Evolutionary conservation across 2,113 vertebrate genomes (phyloP).

Genomic region (Chionodraco myersi): DNA sequence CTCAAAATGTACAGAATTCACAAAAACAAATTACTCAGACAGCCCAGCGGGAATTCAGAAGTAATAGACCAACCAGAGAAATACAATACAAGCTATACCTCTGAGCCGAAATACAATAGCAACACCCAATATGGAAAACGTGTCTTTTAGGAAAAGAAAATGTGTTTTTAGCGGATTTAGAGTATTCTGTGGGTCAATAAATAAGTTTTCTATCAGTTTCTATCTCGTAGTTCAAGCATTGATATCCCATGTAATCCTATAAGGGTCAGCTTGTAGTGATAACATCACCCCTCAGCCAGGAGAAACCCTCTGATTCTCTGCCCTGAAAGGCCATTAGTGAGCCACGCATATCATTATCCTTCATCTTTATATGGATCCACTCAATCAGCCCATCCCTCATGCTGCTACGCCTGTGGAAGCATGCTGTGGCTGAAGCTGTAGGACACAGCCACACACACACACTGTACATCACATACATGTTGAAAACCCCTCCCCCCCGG

Average conservation of each 20-base stretch:
- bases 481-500: conserved; percentile 16
- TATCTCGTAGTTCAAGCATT: conserved; percentile 66
- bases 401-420: conserved; percentile 42
- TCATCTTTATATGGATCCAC: conserved; percentile 63
- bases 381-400: conserved; percentile 56
- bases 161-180: conserved; percentile 3
- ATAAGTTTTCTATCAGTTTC: conserved; percentile 33
- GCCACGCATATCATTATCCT: conserved; percentile 71
- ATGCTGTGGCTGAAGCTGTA: conserved; percentile 31
- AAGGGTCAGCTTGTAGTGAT: conserved; percentile 50
- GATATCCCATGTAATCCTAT: conserved; percentile 52
- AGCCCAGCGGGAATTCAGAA: conserved; percentile 63
- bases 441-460: conserved; percentile 7
- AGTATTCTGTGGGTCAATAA: conserved; percentile 28
- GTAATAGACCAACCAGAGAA: conserved; percentile 56
- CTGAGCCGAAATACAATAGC: conserved; percentile 27
- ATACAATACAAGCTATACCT: conserved; percentile 57
- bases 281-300: conserved; percentile 59
- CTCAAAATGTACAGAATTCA: conserved; percentile 63
- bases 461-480: conserved; percentile 36
- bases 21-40: conserved; percentile 69
- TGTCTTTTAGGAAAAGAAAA: conserved; percentile 21
- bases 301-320: conserved; percentile 63
- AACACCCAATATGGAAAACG: conserved; percentile 12
- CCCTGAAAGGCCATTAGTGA: conserved; percentile 64